Conservation (phyloP, 1,140 invertebrate species). For the Zaprionus capensis region DNA sequence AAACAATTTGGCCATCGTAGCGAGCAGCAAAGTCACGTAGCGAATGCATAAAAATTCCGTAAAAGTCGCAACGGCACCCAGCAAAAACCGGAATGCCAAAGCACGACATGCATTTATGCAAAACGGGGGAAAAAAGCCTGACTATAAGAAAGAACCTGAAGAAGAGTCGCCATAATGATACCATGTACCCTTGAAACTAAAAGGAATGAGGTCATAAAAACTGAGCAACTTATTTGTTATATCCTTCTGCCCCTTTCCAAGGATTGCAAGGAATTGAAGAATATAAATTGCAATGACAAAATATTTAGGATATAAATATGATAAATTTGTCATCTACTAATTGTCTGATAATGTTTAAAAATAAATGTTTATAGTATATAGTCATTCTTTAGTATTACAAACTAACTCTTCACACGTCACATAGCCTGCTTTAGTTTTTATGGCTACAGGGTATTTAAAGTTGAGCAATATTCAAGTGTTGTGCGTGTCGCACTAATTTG, state of each 20-base stretch:
- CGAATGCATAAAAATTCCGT: slow-evolving; percentile 72
- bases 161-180: background rate
- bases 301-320: background rate
- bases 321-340: background rate
- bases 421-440: background rate
- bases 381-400: background rate
- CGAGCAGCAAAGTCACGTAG: slow-evolving; percentile 55
- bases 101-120: slow-evolving; percentile 69
- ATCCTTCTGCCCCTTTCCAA: too few species aligned
- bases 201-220: background rate
- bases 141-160: background rate
- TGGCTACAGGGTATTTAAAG: slow-evolving; percentile 34
- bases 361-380: background rate
- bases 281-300: background rate
- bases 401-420: background rate
- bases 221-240: too few species aligned
- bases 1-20: slow-evolving; percentile 44
- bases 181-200: background rate
- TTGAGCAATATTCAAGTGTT: slow-evolving; percentile 45
- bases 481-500: slow-evolving; percentile 71
- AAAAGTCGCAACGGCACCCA: slow-evolving; percentile 51
- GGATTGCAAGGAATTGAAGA: background rate
- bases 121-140: slow-evolving; percentile 44
- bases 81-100: slow-evolving; percentile 39
- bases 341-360: background rate